Evolutionary conservation across 1,140 invertebrate genomes (phyloP).

Genomic region (Samia ricini): DNA sequence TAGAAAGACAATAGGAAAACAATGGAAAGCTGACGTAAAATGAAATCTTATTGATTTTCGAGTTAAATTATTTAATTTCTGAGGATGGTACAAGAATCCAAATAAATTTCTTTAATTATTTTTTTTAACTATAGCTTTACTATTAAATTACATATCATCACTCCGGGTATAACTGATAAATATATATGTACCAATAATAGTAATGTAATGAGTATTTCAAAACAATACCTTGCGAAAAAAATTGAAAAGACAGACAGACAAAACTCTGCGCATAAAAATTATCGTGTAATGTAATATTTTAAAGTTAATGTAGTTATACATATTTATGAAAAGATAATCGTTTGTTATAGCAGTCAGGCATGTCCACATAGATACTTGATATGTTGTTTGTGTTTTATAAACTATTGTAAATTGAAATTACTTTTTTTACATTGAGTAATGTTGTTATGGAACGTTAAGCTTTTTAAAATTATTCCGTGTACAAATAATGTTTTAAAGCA

Average conservation of each 20-base stretch:
- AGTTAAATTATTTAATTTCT: too few species aligned
- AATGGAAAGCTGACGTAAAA: too few species aligned
- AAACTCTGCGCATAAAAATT: background rate
- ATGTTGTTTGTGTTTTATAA: background rate
- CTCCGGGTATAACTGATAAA: too few species aligned
- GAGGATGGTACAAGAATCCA: too few species aligned
- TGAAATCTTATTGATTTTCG: too few species aligned
- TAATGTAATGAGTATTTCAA: background rate
- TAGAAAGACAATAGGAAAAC: too few species aligned
- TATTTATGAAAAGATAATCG: background rate
- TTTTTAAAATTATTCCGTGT: background rate
- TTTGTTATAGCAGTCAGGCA: background rate
- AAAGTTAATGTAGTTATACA: background rate
- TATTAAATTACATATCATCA: too few species aligned
- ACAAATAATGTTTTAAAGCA: too few species aligned
- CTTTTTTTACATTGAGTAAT: background rate
- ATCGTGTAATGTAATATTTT: background rate
- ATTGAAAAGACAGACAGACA: background rate
- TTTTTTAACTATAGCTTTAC: too few species aligned
- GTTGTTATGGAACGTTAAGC: background rate
- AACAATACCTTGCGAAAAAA: background rate
- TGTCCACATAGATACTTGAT: background rate
- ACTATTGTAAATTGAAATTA: background rate
- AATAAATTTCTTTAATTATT: too few species aligned
- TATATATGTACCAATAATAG: background rate